Evolutionary conservation across 2,888 invertebrate species (phyloP).

Genomic region (Glyphotaelius pellucidus): DNA sequence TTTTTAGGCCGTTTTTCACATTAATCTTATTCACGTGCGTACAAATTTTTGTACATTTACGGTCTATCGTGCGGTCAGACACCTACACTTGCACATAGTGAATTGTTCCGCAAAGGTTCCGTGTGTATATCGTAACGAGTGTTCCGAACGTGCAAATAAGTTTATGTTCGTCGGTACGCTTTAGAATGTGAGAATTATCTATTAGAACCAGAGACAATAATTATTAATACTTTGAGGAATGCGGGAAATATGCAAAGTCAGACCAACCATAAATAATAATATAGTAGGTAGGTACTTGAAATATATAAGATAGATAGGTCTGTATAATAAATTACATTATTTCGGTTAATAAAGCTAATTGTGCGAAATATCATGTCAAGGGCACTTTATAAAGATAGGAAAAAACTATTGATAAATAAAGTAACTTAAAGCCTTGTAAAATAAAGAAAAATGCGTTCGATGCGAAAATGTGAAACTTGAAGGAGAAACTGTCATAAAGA

Average conservation of each 20-base stretch:
- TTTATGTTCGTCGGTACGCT: not conserved
- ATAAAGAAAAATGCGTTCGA: not conserved
- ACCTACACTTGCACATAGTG: not conserved
- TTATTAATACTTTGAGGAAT: slow-evolving; percentile 19
- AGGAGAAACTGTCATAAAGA: not conserved
- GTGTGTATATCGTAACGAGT: slow-evolving; percentile 4
- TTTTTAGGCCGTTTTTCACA: slow-evolving; percentile 25
- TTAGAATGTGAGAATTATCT: not conserved
- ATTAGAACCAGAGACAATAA: slow-evolving; percentile 12
- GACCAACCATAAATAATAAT: not conserved
- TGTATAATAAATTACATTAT: no score
- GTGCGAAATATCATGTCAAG: no score
- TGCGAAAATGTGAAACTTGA: not conserved
- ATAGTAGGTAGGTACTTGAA: not conserved
- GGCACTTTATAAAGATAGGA: no score
- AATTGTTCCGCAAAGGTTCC: slow-evolving; percentile 33
- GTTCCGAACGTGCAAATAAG: slow-evolving; percentile 24
- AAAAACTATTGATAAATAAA: no score
- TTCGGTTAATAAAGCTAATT: no score
- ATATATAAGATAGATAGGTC: not conserved
- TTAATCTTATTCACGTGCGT: slow-evolving; percentile 11
- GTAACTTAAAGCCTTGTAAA: not conserved
- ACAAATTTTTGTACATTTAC: not conserved
- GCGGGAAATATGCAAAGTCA: not conserved
- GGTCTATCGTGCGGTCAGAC: slow-evolving; percentile 16